These are phyloP conservation scores for Helostoma temminkii DNA, from an alignment of 2,797 vertebrate species.

Conservation along the genomic window DNA sequence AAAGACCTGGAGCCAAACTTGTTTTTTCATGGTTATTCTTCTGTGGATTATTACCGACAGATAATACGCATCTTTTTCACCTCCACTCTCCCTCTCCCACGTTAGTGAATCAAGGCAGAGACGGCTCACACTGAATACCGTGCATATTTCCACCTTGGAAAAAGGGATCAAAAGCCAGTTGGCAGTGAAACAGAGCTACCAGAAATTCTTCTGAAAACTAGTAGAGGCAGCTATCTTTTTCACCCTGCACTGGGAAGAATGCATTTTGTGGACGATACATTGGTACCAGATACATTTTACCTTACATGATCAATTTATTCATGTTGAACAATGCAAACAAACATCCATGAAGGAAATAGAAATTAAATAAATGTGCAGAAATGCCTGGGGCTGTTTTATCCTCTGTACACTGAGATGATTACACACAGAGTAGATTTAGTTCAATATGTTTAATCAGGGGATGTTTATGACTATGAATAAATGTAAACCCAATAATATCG, in stretches of 20 bases:
- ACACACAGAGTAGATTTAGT: background rate
- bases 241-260: too few relatives aligned
- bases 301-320: too few relatives aligned
- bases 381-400: too few relatives aligned
- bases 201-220: background rate
- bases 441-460: background rate
- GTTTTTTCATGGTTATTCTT: conserved; percentile 34
- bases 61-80: conserved; percentile 33
- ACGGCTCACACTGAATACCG: conserved; percentile 55
- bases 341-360: too few relatives aligned
- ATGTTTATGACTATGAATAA: too few relatives aligned
- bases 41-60: conserved; percentile 6
- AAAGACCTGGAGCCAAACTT: conserved; percentile 53
- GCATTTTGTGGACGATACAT: too few relatives aligned
- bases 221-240: too few relatives aligned
- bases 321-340: too few relatives aligned
- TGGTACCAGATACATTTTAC: too few relatives aligned
- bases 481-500: too few relatives aligned
- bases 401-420: background rate
- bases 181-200: conserved; percentile 37
- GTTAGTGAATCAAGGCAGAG: conserved; percentile 34
- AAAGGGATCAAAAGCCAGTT: conserved; percentile 72
- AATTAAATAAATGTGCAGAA: too few relatives aligned
- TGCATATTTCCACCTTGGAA: conserved; percentile 76
- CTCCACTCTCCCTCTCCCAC: conserved; percentile 18